These are phyloP conservation scores for Chrysaora quinquecirrha DNA, from an alignment of 30 jellyfish, hydroid and myxozoan genomes.

Conservation along the genomic window DNA sequence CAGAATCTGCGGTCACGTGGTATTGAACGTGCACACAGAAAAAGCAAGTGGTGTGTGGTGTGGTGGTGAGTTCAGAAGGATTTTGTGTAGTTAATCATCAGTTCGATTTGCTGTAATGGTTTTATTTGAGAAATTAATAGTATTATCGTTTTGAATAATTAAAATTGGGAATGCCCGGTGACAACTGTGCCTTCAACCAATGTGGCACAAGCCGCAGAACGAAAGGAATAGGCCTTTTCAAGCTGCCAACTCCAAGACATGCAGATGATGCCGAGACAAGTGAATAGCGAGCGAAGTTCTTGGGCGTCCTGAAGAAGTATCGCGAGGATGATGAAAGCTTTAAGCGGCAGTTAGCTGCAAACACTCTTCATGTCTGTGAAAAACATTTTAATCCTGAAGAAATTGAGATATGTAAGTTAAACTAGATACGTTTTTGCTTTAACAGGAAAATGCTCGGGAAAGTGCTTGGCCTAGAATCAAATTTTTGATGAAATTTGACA, in stretches of 20 bases:
- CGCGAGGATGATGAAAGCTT: slow-evolving; percentile 19
- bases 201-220: slow-evolving; percentile 10
- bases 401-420: slow-evolving; percentile 1
- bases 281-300: slow-evolving; percentile 12
- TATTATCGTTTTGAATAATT: too few species aligned
- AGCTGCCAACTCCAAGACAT: slow-evolving; percentile 2
- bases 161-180: slow-evolving; percentile 26
- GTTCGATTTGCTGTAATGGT: too few species aligned
- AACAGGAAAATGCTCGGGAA: not conserved
- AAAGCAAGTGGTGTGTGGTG: not conserved
- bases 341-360: slow-evolving; percentile 21
- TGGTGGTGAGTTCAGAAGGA: not conserved
- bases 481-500: too few species aligned
- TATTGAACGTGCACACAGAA: slow-evolving; percentile 14
- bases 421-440: not conserved
- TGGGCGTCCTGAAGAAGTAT: slow-evolving; percentile 4
- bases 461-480: too few species aligned
- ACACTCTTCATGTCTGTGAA: slow-evolving; percentile 28
- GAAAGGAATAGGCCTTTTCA: slow-evolving; percentile 16
- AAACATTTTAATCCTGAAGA: slow-evolving; percentile 12
- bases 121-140: too few species aligned
- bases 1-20: slow-evolving; percentile 13
- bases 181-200: slow-evolving; percentile 17
- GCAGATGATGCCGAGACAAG: not conserved
- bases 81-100: too few species aligned